These are phyloP conservation scores for Drosophila subobscura DNA, from an alignment of 1,140 invertebrate genomes.

Conservation along the genomic window DNA sequence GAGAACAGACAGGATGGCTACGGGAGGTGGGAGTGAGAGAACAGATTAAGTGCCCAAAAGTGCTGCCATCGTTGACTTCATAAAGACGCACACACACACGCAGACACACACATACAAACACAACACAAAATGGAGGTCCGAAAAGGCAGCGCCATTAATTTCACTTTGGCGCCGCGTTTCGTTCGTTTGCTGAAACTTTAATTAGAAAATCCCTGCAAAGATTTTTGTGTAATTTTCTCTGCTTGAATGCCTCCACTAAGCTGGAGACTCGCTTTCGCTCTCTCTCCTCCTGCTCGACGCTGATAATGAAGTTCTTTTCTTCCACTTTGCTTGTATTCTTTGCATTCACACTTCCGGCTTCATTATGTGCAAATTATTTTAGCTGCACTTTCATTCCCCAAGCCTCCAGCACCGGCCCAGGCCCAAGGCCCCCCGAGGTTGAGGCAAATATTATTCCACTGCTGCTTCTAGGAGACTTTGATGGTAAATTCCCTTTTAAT, in stretches of 20 bases:
- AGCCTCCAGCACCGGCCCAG: neutral
- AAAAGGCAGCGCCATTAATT: conserved; percentile 72
- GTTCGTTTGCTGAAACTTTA: conserved; percentile 71
- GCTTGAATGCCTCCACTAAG: conserved; percentile 51
- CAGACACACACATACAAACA: conserved; percentile 2
- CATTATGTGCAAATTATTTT: conserved; percentile 81
- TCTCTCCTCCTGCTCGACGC: conserved; percentile 30
- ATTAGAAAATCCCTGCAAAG: conserved; percentile 72
- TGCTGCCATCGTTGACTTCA: conserved; percentile 58
- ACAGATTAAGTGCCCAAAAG: conserved; percentile 72
- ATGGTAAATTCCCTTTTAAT: conserved; percentile 35
- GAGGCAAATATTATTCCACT: conserved; percentile 50
- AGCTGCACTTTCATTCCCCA: conserved; percentile 60
- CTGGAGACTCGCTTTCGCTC: conserved; percentile 1
- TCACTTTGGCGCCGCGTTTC: conserved; percentile 70
- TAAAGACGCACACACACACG: conserved; percentile 42
- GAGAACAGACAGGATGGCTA: conserved; percentile 1
- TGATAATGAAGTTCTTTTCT: conserved; percentile 77
- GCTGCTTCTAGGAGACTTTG: conserved; percentile 29
- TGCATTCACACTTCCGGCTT: conserved; percentile 80
- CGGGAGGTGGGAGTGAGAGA: conserved; percentile 25
- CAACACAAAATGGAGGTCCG: conserved; percentile 13
- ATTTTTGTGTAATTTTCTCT: conserved; percentile 77
- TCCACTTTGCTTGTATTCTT: conserved; percentile 65
- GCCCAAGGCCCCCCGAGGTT: conserved; percentile 17